Evolutionary conservation across 2,113 vertebrate species (phyloP).

Genomic region (Cacatua alba): DNA sequence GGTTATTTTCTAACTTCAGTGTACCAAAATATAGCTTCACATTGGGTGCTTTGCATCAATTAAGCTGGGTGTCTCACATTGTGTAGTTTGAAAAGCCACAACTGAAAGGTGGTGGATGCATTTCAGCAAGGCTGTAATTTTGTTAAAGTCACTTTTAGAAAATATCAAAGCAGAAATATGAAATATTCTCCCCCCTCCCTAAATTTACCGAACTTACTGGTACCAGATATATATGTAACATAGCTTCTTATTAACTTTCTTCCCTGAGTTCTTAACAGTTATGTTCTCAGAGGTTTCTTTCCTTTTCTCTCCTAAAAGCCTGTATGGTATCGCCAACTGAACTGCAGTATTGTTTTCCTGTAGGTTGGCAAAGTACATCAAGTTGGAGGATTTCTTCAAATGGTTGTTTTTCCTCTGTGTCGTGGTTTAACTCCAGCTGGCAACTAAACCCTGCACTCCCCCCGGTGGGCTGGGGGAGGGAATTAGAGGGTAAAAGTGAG

Average conservation of each 20-base stretch:
- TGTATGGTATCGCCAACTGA: background rate
- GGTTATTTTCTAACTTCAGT: background rate
- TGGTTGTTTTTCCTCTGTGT: background rate
- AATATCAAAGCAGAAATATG: background rate
- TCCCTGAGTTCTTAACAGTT: background rate
- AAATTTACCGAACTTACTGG: background rate
- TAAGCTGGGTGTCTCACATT: background rate
- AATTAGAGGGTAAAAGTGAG: background rate
- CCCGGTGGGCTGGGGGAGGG: background rate
- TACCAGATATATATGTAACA: rapidly evolving
- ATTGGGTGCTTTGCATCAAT: background rate
- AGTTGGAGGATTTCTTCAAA: background rate
- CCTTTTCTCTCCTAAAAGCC: background rate
- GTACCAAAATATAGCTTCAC: background rate
- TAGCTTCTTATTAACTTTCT: background rate
- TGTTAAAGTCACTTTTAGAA: background rate
- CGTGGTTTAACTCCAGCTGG: background rate
- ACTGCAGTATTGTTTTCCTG: background rate
- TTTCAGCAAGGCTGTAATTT: background rate
- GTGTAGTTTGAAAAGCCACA: background rate
- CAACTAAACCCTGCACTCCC: background rate
- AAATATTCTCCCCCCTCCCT: background rate
- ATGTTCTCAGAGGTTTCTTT: background rate
- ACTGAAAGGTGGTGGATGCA: background rate
- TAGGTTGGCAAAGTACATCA: background rate